Conservation (phyloP, 2,888 invertebrate species). For the Prenolepis imparis region DNA sequence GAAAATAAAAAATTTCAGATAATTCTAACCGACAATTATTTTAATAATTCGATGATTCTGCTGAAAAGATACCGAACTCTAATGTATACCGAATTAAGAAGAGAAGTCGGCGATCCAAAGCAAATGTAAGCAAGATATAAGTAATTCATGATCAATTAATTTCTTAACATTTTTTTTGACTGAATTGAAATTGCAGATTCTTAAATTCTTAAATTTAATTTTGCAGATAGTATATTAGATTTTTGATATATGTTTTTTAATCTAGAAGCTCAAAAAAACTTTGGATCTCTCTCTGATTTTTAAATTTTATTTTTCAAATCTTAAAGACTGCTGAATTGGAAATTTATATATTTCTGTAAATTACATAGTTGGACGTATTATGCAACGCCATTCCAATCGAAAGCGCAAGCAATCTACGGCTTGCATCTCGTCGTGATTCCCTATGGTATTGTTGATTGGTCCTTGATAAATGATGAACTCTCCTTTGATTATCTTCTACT, state of each 20-base stretch:
- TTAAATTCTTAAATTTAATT: not conserved
- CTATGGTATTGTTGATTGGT: conserved; percentile 77
- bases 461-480: conserved; percentile 56
- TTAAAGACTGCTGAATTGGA: not conserved
- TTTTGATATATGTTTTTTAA: not conserved
- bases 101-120: conserved; percentile 66
- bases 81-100: conserved; percentile 71
- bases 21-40: conserved; percentile 72
- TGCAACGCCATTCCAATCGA: conserved; percentile 76
- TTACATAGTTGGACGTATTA: conserved; percentile 77
- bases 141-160: not conserved
- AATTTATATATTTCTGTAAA: not conserved
- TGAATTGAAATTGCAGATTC: not conserved
- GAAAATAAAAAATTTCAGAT: conserved; percentile 65
- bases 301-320: not conserved
- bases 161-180: not conserved
- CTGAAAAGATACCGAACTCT: conserved; percentile 73
- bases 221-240: not conserved
- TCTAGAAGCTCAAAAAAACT: not conserved
- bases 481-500: conserved; percentile 70
- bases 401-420: conserved; percentile 69
- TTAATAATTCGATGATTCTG: conserved; percentile 74
- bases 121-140: conserved; percentile 76
- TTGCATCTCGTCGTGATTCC: conserved; percentile 77
- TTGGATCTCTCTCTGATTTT: not conserved